These are phyloP conservation scores for Rhinoraja longicauda DNA, from an alignment of 2,797 vertebrate species.

Conservation along the genomic window DNA sequence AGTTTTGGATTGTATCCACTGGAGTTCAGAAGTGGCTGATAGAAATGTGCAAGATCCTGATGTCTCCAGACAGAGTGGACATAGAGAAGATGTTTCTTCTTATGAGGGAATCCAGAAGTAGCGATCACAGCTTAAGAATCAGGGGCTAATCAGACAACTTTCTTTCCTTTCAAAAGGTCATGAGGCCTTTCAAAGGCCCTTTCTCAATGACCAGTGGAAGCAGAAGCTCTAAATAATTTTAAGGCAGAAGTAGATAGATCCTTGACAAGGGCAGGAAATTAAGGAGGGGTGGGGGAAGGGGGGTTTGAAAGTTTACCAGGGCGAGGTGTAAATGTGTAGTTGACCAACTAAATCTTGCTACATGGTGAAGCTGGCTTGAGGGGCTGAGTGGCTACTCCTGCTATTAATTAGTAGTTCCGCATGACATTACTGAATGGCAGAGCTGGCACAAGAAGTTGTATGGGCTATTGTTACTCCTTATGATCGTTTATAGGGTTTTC, in stretches of 20 bases:
- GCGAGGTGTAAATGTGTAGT: background rate
- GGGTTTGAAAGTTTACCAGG: too few species aligned
- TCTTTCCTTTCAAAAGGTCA: background rate
- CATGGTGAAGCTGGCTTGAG: too few species aligned
- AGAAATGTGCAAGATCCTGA: background rate
- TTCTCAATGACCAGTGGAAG: background rate
- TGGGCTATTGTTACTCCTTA: background rate
- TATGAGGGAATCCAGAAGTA: background rate
- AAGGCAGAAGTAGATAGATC: background rate
- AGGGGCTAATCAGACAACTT: background rate
- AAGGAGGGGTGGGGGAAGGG: background rate
- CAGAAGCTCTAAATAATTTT: background rate
- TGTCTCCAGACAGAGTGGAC: background rate
- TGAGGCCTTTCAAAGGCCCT: background rate
- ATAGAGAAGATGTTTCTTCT: background rate
- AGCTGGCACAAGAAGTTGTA: too few species aligned
- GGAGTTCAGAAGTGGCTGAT: background rate
- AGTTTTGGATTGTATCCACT: background rate
- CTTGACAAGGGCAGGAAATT: background rate
- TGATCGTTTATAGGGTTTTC: background rate
- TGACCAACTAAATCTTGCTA: background rate
- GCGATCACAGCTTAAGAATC: background rate
- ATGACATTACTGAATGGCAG: background rate
- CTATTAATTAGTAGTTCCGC: too few species aligned
- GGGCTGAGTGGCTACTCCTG: background rate